Percentiles rank a stretch among this genome's conserved stretches.
Conservation (phyloP, 2,888 invertebrate species). For the Rhodophaea formosa region DNA sequence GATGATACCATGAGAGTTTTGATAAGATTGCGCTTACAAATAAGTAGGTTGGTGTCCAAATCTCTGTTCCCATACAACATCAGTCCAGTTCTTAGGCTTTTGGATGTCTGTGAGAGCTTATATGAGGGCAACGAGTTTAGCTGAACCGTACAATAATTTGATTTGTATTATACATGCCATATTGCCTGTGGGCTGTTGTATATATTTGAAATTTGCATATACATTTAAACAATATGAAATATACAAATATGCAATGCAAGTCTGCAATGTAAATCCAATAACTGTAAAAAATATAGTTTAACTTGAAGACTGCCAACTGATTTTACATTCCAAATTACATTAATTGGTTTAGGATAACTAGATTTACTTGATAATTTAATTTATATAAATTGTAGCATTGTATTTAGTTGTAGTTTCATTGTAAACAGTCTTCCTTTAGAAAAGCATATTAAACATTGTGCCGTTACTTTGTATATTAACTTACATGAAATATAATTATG, state of each 20-base stretch:
- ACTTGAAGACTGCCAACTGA: slow-evolving; percentile 45
- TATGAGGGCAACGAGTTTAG: slow-evolving; percentile 92
- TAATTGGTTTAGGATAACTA: slow-evolving; percentile 30
- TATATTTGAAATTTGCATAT: not conserved
- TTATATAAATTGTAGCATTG: slow-evolving; percentile 46
- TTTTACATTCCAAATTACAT: slow-evolving; percentile 55
- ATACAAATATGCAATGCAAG: not conserved
- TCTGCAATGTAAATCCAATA: not conserved
- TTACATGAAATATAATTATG: too few species aligned
- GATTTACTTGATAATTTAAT: slow-evolving; percentile 35
- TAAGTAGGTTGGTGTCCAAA: slow-evolving; percentile 90
- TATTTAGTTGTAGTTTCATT: slow-evolving; percentile 39
- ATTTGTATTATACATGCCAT: slow-evolving; percentile 11
- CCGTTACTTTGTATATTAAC: slow-evolving; percentile 28
- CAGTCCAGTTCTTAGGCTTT: slow-evolving; percentile 89
- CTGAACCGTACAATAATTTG: slow-evolving; percentile 59
- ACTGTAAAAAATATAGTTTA: slow-evolving; percentile 11
- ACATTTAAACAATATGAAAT: not conserved
- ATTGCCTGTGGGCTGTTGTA: not conserved
- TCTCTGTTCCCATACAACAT: slow-evolving; percentile 95
- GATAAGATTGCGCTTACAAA: slow-evolving; percentile 88
- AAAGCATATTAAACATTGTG: slow-evolving; percentile 20
- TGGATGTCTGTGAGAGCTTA: slow-evolving; percentile 91
- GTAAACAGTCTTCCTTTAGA: slow-evolving; percentile 32
- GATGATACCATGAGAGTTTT: slow-evolving; percentile 93